phyloP scores from a whole-genome alignment of 2,113 vertebrate genomes.

The Gracilinanus agilis region DNA sequence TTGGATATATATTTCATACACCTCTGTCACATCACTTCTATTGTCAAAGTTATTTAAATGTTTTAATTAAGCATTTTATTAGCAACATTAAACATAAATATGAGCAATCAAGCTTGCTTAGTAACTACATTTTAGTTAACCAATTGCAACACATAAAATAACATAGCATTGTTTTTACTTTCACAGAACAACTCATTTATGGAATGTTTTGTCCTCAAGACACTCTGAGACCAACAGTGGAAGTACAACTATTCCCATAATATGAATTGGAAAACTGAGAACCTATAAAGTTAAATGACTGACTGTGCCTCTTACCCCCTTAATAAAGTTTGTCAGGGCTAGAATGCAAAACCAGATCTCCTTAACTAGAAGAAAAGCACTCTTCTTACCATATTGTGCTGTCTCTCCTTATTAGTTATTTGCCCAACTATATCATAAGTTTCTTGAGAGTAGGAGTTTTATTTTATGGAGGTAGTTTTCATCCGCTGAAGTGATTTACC shows the following conservation, averaged over 20 bases:
- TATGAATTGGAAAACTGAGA: background rate
- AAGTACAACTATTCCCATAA: background rate
- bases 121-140: background rate
- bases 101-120: background rate
- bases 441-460: background rate
- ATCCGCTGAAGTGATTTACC: background rate
- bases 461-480: background rate
- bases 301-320: background rate
- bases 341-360: background rate
- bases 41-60: background rate
- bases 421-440: background rate
- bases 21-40: background rate
- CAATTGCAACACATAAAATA: background rate
- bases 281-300: background rate
- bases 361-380: background rate
- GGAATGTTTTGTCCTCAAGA: background rate
- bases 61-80: background rate
- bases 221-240: background rate
- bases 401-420: background rate
- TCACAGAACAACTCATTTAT: background rate
- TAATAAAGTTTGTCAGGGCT: background rate
- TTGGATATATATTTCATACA: background rate
- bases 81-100: background rate
- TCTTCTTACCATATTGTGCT: background rate
- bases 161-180: background rate